These are phyloP conservation scores for Nematolebias whitei DNA, from an alignment of 2,113 vertebrate genomes.

Conservation along the genomic window DNA sequence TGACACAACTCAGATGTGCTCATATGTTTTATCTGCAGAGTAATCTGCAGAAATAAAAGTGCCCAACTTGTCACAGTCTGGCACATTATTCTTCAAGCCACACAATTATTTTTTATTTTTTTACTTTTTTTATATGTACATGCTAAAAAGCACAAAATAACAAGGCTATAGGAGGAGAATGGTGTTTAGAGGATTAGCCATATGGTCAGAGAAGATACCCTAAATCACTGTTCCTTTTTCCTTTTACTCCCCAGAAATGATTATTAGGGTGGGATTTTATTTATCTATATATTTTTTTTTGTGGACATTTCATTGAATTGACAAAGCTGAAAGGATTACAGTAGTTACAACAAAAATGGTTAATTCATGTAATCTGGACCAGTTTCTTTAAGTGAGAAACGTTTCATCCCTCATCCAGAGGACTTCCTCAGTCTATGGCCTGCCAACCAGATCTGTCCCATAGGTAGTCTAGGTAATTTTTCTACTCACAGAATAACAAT, in stretches of 20 bases:
- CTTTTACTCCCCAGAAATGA: constrained; percentile 36
- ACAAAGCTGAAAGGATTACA: neutral
- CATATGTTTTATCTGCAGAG: constrained; percentile 39
- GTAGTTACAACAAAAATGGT: too few relatives aligned
- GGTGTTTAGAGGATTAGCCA: constrained; percentile 51
- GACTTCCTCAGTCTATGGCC: too few relatives aligned
- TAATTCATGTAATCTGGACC: too few relatives aligned
- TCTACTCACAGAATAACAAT: too few relatives aligned
- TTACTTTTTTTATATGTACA: neutral
- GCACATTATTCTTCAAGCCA: neutral
- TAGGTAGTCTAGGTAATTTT: too few relatives aligned
- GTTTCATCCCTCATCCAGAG: too few relatives aligned
- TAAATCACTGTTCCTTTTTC: constrained; percentile 25
- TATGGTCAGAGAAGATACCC: constrained; percentile 16
- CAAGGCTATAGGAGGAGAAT: neutral
- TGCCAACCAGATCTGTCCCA: too few relatives aligned
- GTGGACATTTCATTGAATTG: neutral
- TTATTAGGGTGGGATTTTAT: neutral
- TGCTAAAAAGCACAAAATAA: neutral
- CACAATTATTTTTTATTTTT: neutral
- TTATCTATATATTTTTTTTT: too few relatives aligned
- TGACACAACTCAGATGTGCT: constrained; percentile 38
- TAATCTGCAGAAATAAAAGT: constrained; percentile 12
- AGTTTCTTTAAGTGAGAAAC: too few relatives aligned
- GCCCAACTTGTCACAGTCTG: neutral